A percentile compares a stretch with the other conserved stretches of the same genome.
Evolutionary conservation across 2,888 invertebrate genomes (phyloP).

Genomic region (Tenthredo amoena): DNA sequence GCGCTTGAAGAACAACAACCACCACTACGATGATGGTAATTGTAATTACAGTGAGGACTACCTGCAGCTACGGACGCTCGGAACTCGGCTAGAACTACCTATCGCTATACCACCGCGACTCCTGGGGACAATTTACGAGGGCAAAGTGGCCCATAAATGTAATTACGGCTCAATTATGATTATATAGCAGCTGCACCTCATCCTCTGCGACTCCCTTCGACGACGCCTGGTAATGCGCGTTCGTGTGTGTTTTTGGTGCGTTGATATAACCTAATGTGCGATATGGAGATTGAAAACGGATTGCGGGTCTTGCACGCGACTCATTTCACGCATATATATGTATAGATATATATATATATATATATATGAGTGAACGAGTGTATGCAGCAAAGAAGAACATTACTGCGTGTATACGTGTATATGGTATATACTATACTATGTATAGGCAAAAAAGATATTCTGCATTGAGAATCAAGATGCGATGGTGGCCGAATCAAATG

Average conservation of each 20-base stretch:
- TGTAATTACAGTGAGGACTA: conserved; percentile 45
- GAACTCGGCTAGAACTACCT: conserved; percentile 21
- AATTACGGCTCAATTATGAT: conserved; percentile 75
- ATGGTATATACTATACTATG: no score
- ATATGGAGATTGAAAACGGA: neutral
- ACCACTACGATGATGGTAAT: conserved; percentile 16
- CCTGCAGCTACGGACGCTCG: neutral
- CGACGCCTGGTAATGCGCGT: neutral
- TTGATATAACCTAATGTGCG: neutral
- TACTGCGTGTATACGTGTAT: neutral
- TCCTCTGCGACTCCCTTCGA: neutral
- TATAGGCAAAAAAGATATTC: neutral
- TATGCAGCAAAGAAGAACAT: neutral
- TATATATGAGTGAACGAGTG: no score
- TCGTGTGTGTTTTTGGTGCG: neutral
- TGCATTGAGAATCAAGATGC: conserved; percentile 8
- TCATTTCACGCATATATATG: neutral
- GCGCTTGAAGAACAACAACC: conserved; percentile 57
- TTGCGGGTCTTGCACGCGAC: neutral
- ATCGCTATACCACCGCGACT: conserved; percentile 59
- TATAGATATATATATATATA: neutral
- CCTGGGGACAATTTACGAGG: conserved; percentile 75
- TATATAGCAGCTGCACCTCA: conserved; percentile 70
- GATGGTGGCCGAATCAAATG: conserved; percentile 11
- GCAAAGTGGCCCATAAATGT: conserved; percentile 76